phyloP scores from a whole-genome alignment of 2,888 invertebrate species.

The Nebria brevicollis region DNA sequence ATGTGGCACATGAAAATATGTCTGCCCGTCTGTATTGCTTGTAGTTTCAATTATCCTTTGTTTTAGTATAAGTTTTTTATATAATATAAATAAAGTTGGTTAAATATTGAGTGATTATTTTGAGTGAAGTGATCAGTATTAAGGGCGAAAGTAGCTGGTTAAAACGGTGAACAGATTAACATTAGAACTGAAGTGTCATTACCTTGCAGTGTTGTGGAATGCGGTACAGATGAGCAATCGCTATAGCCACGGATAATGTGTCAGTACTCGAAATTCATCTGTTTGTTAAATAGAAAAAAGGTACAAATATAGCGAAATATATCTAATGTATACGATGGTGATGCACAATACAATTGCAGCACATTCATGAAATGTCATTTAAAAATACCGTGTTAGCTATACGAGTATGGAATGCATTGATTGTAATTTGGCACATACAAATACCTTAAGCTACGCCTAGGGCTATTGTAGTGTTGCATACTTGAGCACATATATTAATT shows the following conservation, averaged over 20 bases:
- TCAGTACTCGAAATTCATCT: conserved; percentile 33
- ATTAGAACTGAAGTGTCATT: conserved; percentile 45
- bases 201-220: conserved; percentile 47
- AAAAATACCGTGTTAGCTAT: conserved; percentile 44
- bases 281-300: conserved; percentile 34
- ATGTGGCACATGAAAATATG: conserved; percentile 46
- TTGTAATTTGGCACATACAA: conserved; percentile 62
- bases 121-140: conserved; percentile 36
- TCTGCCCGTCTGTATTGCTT: conserved; percentile 46
- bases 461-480: conserved; percentile 50
- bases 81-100: conserved; percentile 56
- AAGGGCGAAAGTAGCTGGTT: conserved; percentile 34
- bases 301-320: conserved; percentile 31
- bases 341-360: conserved; percentile 10
- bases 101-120: conserved; percentile 47
- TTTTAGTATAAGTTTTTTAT: conserved; percentile 61
- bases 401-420: conserved; percentile 58
- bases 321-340: not conserved
- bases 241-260: conserved; percentile 43
- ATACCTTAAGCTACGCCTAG: conserved; percentile 56
- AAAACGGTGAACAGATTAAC: conserved; percentile 28
- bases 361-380: conserved; percentile 45
- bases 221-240: conserved; percentile 47
- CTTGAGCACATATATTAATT: conserved; percentile 46
- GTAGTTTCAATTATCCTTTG: conserved; percentile 58